Base-by-base conservation (phyloP, 2,888 invertebrate species). In the Cephus rjabovi region DNA sequence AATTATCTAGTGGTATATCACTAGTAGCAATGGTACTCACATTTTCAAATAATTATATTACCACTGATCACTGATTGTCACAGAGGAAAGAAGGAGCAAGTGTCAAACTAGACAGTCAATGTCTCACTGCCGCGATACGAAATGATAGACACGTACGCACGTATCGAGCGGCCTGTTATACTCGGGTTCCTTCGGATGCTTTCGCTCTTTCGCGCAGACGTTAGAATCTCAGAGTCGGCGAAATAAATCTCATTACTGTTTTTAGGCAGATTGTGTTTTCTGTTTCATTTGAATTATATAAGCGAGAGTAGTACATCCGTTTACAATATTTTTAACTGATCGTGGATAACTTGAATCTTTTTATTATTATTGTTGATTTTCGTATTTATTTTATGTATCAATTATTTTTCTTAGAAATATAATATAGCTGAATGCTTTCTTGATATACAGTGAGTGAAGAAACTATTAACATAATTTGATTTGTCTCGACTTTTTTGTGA, bases 81-180 rank as follows among this genome's bases (percentile, higher is more conserved):
- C 6, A 34, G 33, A 71, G 31, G 12, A 33, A 71, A 71, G 33
- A 71, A 31, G 9, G 56, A 71, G 0, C 33, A 71, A 71, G 12
- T 31, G 12, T 71, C 71, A 71, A 31, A 71, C 71, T 71, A 12
- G 31, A 71, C 71, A 34, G 71, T 71, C 71, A 31, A 31, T 33
- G 31, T 0, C 33, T 71, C 9, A 71, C 71, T 71, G 71, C 31
- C 9, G 33, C 71, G 12, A 23, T 71, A 34, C 71, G 71, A 71
- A 33, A 33, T 71, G 71, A 71, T 71, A 71, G 9, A 71, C 74
- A 74, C 74, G 74, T 74, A 34, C 74, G 35, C 35, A 34, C 74
- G 23, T 74, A 74, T 74, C 74, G 74, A 74, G 74, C 74, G 74
- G 35, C 11, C 2, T 3, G 71, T 31, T 31, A 9, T 34, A 71